Evolutionary conservation across 2,888 invertebrate species (phyloP).

Genomic region (Drosophila parthenogenetica): DNA sequence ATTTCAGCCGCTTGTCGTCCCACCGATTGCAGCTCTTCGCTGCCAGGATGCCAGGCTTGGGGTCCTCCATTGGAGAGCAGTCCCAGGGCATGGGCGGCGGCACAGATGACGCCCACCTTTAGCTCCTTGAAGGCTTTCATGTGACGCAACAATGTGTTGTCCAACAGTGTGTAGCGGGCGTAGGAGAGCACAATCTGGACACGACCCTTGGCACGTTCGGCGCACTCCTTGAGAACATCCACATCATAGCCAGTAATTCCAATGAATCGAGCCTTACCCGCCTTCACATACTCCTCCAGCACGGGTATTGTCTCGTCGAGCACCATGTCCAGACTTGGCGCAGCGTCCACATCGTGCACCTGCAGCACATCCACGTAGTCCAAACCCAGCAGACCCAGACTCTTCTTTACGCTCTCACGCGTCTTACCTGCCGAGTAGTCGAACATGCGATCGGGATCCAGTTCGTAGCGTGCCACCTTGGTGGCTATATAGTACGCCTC

Average conservation of each 20-base stretch:
- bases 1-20: slow-evolving; percentile 87
- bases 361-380: slow-evolving; percentile 95
- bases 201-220: slow-evolving; percentile 87
- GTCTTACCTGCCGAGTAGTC: slow-evolving; percentile 93
- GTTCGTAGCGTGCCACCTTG: slow-evolving; percentile 94
- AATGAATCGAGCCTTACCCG: slow-evolving; percentile 91
- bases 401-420: slow-evolving; percentile 90
- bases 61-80: slow-evolving; percentile 91
- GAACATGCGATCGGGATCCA: slow-evolving; percentile 90
- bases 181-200: slow-evolving; percentile 87
- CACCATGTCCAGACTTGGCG: slow-evolving; percentile 90
- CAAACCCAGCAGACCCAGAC: slow-evolving; percentile 90
- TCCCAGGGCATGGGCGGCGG: slow-evolving; percentile 93
- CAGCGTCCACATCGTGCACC: slow-evolving; percentile 97
- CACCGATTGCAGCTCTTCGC: slow-evolving; percentile 84
- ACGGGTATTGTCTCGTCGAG: slow-evolving; percentile 94
- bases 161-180: slow-evolving; percentile 92
- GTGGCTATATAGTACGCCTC: slow-evolving; percentile 94
- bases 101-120: slow-evolving; percentile 93
- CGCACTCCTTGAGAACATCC: slow-evolving; percentile 89
- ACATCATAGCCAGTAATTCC: slow-evolving; percentile 95
- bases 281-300: slow-evolving; percentile 89
- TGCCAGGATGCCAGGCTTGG: slow-evolving; percentile 92
- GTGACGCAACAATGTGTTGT: slow-evolving; percentile 90
- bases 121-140: slow-evolving; percentile 86